These are phyloP conservation scores for Heteromyza rotundicornis DNA, from an alignment of 2,888 invertebrate genomes.

Conservation along the genomic window DNA sequence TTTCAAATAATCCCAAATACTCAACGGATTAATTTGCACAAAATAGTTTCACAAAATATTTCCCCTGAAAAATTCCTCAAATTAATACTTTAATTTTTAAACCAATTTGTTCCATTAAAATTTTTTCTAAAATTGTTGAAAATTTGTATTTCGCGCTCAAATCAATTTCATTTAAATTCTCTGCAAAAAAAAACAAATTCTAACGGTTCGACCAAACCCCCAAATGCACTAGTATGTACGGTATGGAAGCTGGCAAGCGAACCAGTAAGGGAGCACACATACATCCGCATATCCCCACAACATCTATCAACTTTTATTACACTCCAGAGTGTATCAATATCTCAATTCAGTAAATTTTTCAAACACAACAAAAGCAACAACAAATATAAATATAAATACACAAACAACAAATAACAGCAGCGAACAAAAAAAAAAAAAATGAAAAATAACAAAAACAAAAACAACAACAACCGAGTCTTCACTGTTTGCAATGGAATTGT, in stretches of 20 bases:
- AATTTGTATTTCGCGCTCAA: no score
- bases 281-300: not conserved
- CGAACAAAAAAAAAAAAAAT: not conserved
- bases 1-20: no score
- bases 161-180: no score
- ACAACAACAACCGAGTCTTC: not conserved
- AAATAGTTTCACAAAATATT: no score
- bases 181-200: no score
- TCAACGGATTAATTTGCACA: no score
- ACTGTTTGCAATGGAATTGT: not conserved
- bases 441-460: not conserved
- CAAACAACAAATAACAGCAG: not conserved
- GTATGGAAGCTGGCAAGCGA: no score
- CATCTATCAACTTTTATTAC: constrained; percentile 3
- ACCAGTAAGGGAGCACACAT: not conserved
- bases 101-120: not conserved
- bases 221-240: no score
- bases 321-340: constrained; percentile 3
- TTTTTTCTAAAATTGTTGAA: not conserved
- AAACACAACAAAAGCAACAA: not conserved
- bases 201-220: no score
- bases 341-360: constrained; percentile 6
- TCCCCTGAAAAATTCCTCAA: not conserved
- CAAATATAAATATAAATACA: no score
- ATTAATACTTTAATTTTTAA: not conserved